phyloP scores from a whole-genome alignment of 1,140 invertebrate species.

The Magallana angulata region DNA sequence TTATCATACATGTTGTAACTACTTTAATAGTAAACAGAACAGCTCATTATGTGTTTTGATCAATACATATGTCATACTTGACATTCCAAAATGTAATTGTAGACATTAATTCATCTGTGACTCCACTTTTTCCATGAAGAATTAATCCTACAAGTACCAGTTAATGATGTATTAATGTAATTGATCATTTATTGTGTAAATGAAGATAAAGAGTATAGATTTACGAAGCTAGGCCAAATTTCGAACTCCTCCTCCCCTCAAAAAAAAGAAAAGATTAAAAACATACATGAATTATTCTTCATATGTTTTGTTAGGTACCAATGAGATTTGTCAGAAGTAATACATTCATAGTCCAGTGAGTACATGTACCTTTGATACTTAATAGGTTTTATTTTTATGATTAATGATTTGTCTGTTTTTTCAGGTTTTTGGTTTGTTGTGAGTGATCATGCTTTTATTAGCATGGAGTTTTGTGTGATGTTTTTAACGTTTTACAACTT shows the following conservation, averaged over 20 bases:
- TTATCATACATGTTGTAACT: neutral
- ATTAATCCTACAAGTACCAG: too few species aligned
- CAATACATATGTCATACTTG: neutral
- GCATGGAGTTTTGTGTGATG: neutral
- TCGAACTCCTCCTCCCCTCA: neutral
- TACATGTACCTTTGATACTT: too few species aligned
- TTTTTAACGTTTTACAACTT: neutral
- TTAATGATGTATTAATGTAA: neutral
- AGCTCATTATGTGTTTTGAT: neutral
- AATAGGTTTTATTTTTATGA: too few species aligned
- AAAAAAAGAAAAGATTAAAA: too few species aligned
- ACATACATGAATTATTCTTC: neutral
- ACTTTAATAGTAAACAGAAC: neutral
- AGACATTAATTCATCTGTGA: neutral
- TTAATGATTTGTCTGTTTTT: constrained; percentile 17
- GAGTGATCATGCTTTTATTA: constrained; percentile 17
- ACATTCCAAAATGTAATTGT: neutral
- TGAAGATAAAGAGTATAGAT: neutral
- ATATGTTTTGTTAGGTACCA: neutral
- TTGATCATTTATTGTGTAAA: neutral
- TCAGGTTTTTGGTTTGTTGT: constrained; percentile 31
- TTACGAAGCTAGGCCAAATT: neutral
- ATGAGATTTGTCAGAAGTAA: neutral
- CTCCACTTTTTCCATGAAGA: too few species aligned
- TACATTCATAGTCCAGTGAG: neutral